These are phyloP conservation scores for Phaonia tiefii DNA, from an alignment of 2,888 invertebrate genomes.

Conservation along the genomic window DNA sequence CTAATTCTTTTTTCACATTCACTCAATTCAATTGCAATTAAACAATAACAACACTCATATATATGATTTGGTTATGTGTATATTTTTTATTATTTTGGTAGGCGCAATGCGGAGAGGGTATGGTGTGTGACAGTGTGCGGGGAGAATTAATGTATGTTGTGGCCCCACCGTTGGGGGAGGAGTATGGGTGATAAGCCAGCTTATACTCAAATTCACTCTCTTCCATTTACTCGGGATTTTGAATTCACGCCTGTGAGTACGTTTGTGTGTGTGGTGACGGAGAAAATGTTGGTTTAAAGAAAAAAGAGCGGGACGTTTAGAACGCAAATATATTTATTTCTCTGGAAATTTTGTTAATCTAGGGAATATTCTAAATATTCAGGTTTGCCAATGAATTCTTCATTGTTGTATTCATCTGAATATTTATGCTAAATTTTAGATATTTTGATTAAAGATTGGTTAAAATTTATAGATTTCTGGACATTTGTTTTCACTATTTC, in stretches of 20 bases:
- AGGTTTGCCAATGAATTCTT: no score
- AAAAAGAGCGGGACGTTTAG: conserved; percentile 36
- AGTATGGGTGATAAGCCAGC: conserved; percentile 34
- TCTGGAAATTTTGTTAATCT: background rate
- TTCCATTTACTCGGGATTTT: background rate
- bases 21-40: conserved; percentile 48
- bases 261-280: background rate
- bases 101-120: background rate
- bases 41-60: conserved; percentile 46
- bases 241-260: background rate
- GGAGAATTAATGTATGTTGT: background rate
- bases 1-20: conserved; percentile 19
- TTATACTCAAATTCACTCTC: conserved; percentile 14
- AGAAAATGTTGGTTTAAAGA: conserved; percentile 4
- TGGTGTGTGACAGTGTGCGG: no score
- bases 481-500: conserved; percentile 39
- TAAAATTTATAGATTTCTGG: background rate
- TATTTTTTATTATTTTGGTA: no score
- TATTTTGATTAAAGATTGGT: no score
- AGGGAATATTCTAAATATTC: no score
- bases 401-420: no score
- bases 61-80: conserved; percentile 6
- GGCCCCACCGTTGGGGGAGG: background rate
- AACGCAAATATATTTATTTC: background rate
- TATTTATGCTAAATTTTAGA: no score